A percentile compares a stretch with the other conserved stretches of the same genome.
These are phyloP conservation scores for Hepsetus odoe DNA, from an alignment of 2,113 vertebrate genomes.

Conservation along the genomic window DNA sequence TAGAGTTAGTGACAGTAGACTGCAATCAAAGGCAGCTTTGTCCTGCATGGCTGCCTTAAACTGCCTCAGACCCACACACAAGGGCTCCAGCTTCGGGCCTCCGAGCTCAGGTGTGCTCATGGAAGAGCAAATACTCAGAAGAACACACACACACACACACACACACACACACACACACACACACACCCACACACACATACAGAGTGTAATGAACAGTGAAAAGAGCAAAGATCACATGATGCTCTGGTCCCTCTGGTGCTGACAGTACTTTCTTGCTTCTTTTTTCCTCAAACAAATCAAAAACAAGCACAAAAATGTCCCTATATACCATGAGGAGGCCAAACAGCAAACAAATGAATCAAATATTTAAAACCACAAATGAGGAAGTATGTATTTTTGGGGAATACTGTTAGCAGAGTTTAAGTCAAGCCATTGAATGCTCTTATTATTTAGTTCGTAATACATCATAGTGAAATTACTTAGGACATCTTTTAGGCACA, in stretches of 20 bases:
- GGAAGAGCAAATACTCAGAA: constrained; percentile 75
- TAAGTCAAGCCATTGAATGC: too few relatives aligned
- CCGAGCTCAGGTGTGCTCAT: constrained; percentile 78
- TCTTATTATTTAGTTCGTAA: too few relatives aligned
- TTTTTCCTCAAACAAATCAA: constrained; percentile 19
- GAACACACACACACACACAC: constrained; percentile 55
- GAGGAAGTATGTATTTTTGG: neutral
- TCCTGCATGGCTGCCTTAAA: constrained; percentile 48
- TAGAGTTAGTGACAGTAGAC: constrained; percentile 69
- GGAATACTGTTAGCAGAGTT: too few relatives aligned
- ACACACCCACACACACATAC: constrained; percentile 29
- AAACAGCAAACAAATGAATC: neutral
- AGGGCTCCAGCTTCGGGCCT: constrained; percentile 52
- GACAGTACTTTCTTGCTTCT: neutral
- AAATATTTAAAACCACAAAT: neutral
- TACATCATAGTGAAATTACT: too few relatives aligned
- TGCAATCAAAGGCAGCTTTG: constrained; percentile 72
- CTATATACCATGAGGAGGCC: neutral
- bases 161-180: constrained; percentile 22
- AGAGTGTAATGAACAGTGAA: constrained; percentile 71
- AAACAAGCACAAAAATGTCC: neutral
- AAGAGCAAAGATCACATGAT: constrained; percentile 56
- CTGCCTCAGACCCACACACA: constrained; percentile 29
- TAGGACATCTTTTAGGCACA: too few relatives aligned
- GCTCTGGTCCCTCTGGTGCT: constrained; percentile 12